Conservation (phyloP, 2,797 vertebrate species). For the Menidia menidia region DNA sequence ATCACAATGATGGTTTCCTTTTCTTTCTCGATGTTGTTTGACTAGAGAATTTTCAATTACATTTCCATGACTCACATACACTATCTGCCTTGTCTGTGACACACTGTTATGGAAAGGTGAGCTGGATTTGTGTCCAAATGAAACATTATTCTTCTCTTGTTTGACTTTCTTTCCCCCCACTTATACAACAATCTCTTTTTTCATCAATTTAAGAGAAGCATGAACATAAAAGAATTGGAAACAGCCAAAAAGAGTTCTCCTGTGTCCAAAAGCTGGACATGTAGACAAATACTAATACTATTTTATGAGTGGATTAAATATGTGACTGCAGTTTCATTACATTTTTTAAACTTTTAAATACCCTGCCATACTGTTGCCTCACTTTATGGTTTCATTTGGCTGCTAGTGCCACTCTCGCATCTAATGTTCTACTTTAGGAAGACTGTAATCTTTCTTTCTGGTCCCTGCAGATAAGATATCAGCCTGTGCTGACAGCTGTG, state of each 20-base stretch:
- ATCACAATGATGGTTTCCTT: constrained; percentile 30
- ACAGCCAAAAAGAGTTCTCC: constrained; percentile 8
- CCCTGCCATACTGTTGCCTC: constrained; percentile 18
- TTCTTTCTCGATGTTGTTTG: constrained; percentile 50
- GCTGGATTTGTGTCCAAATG: constrained; percentile 12
- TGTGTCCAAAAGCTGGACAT: constrained; percentile 12
- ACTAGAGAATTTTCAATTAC: constrained; percentile 30
- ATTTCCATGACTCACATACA: constrained; percentile 44
- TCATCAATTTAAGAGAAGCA: constrained; percentile 12
- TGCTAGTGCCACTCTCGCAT: constrained; percentile 1
- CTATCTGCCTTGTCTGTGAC: constrained; percentile 48
- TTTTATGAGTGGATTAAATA: constrained; percentile 29
- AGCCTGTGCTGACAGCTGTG: background rate
- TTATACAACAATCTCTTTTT: constrained; percentile 1
- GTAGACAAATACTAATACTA: background rate
- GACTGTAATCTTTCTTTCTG: constrained; percentile 19
- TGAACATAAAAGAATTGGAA: constrained; percentile 22
- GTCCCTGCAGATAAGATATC: constrained; percentile 23
- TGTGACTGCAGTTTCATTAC: constrained; percentile 20
- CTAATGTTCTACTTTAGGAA: constrained; percentile 39
- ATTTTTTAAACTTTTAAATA: constrained; percentile 9
- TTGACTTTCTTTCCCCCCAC: constrained; percentile 34
- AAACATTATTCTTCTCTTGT: constrained; percentile 31
- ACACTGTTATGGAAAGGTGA: constrained; percentile 16
- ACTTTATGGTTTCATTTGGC: constrained; percentile 32